Base-by-base conservation (phyloP, 2,797 vertebrate genomes). In the Cyclura pinguis region DNA sequence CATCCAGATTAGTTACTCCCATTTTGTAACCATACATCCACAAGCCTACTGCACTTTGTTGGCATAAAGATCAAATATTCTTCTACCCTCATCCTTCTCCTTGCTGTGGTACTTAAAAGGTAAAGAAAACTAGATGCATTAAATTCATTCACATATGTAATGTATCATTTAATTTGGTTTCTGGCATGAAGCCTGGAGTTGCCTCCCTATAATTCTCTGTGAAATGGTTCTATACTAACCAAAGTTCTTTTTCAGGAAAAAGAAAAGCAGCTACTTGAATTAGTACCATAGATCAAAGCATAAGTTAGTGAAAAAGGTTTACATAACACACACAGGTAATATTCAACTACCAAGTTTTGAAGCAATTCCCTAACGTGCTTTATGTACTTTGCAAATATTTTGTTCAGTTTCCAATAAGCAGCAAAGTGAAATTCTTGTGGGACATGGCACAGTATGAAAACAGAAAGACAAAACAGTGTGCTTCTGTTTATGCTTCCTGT, bases 401-500 rank as follows among this genome's bases (percentile, higher is more conserved):
- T 85, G 76, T 1, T 88, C 84, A 87, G 69, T 0, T 74, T 22
- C 24, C 0, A 83, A 32, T 86, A 14, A 87, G 52, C 14, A 84
- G 55, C n/a, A 91, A 92, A 85, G 22, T 91, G 84, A 90, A 93
- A 85, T 85, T 89, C 88, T 93, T 77, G 4, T 52, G 69, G 16
- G 13, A 5, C 1, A 59, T 1, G 3, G 12, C 13, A 78, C 0
- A 0, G 18, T 85, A 73, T 64, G 86, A 72, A 72, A 94, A 94
- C 77, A 80, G 20, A 7, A 64, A n/a, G 82, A 57, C 55, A 88
- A 84, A 87, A 29, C 50, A 83, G 42, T 5, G 0, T 84, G 72
- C 35, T 35, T 29, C 29, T 90, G 0, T 55, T 86, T 57, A 50
- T 84, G 35, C 64, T 50, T 20, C 20, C 16, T 85, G 22, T 0